Percentiles rank a stretch among this genome's conserved stretches.
phyloP scores from a whole-genome alignment of 2,888 invertebrate species.

The Lepas anatifera region DNA sequence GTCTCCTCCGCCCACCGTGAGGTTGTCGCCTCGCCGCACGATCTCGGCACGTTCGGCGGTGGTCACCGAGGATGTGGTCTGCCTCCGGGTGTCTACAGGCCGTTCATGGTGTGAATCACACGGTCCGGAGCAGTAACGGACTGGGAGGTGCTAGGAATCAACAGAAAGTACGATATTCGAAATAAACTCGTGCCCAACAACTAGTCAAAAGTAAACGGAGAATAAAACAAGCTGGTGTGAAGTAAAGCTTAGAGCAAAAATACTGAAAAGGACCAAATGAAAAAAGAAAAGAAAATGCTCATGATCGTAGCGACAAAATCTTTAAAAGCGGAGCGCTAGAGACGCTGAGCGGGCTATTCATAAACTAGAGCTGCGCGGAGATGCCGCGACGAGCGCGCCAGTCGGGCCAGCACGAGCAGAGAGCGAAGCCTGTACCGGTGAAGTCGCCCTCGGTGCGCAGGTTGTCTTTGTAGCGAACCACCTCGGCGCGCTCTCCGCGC shows the following conservation, averaged over 20 bases:
- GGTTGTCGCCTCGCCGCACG: background rate
- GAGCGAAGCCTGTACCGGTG: slow-evolving; percentile 17
- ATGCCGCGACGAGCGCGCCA: slow-evolving; percentile 21
- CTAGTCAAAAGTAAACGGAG: too few species aligned
- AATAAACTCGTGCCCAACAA: too few species aligned
- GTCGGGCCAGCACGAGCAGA: slow-evolving; percentile 6
- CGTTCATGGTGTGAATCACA: too few species aligned
- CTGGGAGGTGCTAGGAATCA: too few species aligned
- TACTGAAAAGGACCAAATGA: too few species aligned
- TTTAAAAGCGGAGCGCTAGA: too few species aligned
- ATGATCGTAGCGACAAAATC: too few species aligned
- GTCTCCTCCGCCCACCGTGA: background rate
- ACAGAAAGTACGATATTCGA: too few species aligned
- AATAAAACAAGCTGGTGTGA: too few species aligned
- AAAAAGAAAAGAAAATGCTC: too few species aligned
- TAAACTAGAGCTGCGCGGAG: slow-evolving; percentile 21
- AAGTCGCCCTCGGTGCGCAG: slow-evolving; percentile 22
- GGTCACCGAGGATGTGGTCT: slow-evolving; percentile 15
- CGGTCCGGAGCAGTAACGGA: too few species aligned
- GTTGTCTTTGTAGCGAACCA: slow-evolving; percentile 23
- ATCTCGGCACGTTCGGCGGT: slow-evolving; percentile 20
- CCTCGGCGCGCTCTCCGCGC: slow-evolving; percentile 20
- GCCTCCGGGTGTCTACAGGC: background rate
- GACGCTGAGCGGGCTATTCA: background rate
- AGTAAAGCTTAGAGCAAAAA: too few species aligned